Conservation (phyloP, 2,113 vertebrate species). For the Scomber colias region DNA sequence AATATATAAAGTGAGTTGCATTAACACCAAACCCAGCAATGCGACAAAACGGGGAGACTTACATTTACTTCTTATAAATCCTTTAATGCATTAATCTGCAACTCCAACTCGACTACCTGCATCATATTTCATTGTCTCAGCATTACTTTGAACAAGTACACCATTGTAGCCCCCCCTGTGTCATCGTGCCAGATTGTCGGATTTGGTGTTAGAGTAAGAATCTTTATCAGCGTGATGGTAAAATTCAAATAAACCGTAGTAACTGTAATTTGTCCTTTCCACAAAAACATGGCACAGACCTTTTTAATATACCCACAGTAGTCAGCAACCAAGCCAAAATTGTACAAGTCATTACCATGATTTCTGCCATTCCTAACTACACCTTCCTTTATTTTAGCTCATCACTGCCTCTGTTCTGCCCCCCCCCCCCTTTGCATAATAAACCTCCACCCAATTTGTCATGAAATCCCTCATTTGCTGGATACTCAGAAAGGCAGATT, state of each 20-base stretch:
- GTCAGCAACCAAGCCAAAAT: constrained; percentile 55
- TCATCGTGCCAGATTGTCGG: too few species aligned
- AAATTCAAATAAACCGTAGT: constrained; percentile 10
- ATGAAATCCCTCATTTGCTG: constrained; percentile 99
- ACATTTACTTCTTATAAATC: too few species aligned
- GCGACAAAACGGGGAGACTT: too few species aligned
- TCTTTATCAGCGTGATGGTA: constrained; percentile 23
- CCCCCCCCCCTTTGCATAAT: constrained; percentile 93
- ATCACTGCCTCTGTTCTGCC: constrained; percentile 86
- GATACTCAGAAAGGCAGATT: constrained; percentile 99
- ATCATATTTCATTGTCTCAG: too few species aligned
- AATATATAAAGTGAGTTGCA: not conserved
- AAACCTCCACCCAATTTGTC: constrained; percentile 95
- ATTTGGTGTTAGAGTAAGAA: not conserved
- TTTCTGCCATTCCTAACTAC: constrained; percentile 58
- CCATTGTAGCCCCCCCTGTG: too few species aligned
- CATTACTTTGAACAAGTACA: too few species aligned
- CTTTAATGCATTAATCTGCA: too few species aligned
- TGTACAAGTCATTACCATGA: constrained; percentile 72
- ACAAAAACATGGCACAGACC: constrained; percentile 13
- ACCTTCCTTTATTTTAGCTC: constrained; percentile 54
- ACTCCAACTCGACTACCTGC: too few species aligned
- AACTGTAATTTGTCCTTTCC: not conserved
- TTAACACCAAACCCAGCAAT: not conserved
- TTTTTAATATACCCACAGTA: constrained; percentile 54